These are phyloP conservation scores for Nomada lathburiana DNA, from an alignment of 2,888 invertebrate species.

Conservation along the genomic window DNA sequence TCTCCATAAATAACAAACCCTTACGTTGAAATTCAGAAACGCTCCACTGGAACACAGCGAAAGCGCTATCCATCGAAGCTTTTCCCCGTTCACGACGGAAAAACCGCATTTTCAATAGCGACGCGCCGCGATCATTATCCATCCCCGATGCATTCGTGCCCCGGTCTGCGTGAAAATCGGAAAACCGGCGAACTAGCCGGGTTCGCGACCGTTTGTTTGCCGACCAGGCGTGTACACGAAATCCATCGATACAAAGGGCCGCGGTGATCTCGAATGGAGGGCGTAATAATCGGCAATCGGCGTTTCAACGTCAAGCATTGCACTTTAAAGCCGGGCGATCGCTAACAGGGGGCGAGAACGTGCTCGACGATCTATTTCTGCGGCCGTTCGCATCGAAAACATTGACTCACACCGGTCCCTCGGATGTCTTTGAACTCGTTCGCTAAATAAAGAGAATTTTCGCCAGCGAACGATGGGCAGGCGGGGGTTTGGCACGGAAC, in stretches of 20 bases:
- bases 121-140: too few species aligned
- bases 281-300: constrained; percentile 43
- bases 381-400: constrained; percentile 81
- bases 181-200: neutral
- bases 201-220: neutral
- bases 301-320: constrained; percentile 29
- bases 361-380: constrained; percentile 77
- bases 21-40: too few species aligned
- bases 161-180: too few species aligned
- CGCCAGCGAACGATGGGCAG: constrained; percentile 51
- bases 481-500: constrained; percentile 34
- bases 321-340: constrained; percentile 54
- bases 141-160: too few species aligned
- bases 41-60: too few species aligned
- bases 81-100: too few species aligned
- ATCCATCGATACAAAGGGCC: neutral
- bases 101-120: too few species aligned
- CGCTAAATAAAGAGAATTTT: constrained; percentile 79
- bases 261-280: neutral
- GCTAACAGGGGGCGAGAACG: constrained; percentile 43
- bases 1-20: neutral
- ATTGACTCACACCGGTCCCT: constrained; percentile 77
- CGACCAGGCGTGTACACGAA: neutral
- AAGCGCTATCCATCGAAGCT: too few species aligned
- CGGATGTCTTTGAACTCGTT: constrained; percentile 81